phyloP scores from a whole-genome alignment of 2,797 vertebrate genomes.

The Euthynnus affinis region DNA sequence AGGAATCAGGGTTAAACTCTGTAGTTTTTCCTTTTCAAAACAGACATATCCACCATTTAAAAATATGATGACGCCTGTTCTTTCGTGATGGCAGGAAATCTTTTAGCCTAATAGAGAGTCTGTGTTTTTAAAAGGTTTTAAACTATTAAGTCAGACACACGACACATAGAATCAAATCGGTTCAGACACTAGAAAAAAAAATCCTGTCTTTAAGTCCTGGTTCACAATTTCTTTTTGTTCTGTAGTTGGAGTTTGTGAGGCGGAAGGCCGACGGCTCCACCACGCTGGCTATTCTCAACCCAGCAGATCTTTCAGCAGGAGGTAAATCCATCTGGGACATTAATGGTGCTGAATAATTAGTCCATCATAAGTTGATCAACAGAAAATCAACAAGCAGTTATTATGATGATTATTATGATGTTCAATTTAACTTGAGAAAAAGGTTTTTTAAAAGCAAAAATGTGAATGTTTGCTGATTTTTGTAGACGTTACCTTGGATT shows the following conservation, averaged over 20 bases:
- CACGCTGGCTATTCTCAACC: conserved; percentile 93
- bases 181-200: background rate
- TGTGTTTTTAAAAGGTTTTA: background rate
- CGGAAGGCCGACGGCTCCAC: conserved; percentile 94
- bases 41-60: background rate
- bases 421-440: background rate
- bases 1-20: conserved; percentile 36
- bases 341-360: background rate
- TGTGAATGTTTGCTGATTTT: background rate
- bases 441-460: background rate
- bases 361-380: background rate
- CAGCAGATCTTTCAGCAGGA: conserved; percentile 89
- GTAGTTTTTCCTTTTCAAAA: background rate
- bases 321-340: conserved; percentile 79
- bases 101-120: background rate
- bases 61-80: background rate
- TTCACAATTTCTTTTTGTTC: conserved; percentile 31
- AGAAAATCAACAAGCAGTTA: background rate
- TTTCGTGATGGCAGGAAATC: background rate
- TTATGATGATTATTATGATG: too few species aligned
- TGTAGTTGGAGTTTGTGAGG: conserved; percentile 93
- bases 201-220: background rate
- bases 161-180: background rate
- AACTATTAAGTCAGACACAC: background rate
- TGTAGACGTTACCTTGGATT: background rate